phyloP scores from a whole-genome alignment of 2,797 vertebrate species.

The Ptychadena robeensis region DNA sequence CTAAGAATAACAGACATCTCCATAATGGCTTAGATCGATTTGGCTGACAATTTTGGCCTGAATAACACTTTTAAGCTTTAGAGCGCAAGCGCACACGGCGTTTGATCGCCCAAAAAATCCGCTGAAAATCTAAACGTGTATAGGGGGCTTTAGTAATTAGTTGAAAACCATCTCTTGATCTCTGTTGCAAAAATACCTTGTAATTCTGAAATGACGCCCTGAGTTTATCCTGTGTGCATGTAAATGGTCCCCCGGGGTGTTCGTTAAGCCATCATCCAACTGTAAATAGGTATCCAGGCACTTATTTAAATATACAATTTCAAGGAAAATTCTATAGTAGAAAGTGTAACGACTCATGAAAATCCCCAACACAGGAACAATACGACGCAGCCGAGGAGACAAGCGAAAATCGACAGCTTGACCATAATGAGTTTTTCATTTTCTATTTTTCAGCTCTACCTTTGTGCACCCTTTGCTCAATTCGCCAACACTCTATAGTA shows the following conservation, averaged over 20 bases:
- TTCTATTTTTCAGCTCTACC: background rate
- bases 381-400: background rate
- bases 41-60: too few species aligned
- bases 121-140: too few species aligned
- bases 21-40: too few species aligned
- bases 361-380: slow-evolving; percentile 8
- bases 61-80: too few species aligned
- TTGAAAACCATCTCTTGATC: too few species aligned
- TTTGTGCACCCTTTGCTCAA: background rate
- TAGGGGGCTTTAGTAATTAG: too few species aligned
- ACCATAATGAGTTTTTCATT: slow-evolving; percentile 2
- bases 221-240: too few species aligned
- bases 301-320: background rate
- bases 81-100: too few species aligned
- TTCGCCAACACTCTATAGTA: background rate
- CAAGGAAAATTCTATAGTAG: background rate
- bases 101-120: too few species aligned
- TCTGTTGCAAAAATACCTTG: too few species aligned
- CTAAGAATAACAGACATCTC: too few species aligned
- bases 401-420: background rate
- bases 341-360: background rate
- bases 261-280: background rate
- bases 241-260: background rate
- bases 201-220: too few species aligned
- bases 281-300: background rate